These are phyloP conservation scores for Alfaro cultratus DNA, from an alignment of 2,797 vertebrate genomes.

Conservation along the genomic window DNA sequence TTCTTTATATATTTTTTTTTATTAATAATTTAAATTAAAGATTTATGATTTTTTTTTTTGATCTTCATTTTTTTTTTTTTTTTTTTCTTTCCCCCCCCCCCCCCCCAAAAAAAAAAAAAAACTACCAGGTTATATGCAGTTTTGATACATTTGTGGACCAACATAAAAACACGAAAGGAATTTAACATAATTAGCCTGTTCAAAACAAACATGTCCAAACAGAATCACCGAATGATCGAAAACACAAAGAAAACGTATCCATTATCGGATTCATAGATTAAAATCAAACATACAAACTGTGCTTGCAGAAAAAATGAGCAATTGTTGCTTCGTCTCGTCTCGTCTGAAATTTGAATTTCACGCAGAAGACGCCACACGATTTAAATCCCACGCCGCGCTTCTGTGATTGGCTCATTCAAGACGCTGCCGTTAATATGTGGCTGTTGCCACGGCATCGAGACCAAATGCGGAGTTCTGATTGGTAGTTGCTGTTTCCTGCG, in stretches of 20 bases:
- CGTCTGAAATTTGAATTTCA: conserved; percentile 44
- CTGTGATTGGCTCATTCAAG: conserved; percentile 66
- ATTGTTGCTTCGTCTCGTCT: fast-evolving
- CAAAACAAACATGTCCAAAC: background rate
- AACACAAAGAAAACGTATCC: background rate
- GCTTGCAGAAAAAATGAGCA: conserved; percentile 22
- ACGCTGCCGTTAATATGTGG: background rate
- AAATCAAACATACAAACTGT: background rate
- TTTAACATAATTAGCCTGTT: background rate
- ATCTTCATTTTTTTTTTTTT: no score
- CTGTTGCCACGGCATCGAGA: conserved; percentile 15
- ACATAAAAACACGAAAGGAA: background rate
- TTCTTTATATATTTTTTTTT: no score
- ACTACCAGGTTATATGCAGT: no score
- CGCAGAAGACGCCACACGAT: conserved; percentile 20
- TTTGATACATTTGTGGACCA: background rate
- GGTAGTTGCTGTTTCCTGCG: conserved; percentile 46
- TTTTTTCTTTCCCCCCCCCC: no score
- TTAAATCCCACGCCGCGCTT: conserved; percentile 63
- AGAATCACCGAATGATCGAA: background rate
- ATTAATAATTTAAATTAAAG: no score
- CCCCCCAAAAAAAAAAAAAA: no score
- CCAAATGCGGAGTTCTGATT: conserved; percentile 47
- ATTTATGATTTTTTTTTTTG: no score
- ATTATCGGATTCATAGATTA: background rate